phyloP scores from a whole-genome alignment of 2,888 invertebrate species.

The Synanthedon formicaeformis region DNA sequence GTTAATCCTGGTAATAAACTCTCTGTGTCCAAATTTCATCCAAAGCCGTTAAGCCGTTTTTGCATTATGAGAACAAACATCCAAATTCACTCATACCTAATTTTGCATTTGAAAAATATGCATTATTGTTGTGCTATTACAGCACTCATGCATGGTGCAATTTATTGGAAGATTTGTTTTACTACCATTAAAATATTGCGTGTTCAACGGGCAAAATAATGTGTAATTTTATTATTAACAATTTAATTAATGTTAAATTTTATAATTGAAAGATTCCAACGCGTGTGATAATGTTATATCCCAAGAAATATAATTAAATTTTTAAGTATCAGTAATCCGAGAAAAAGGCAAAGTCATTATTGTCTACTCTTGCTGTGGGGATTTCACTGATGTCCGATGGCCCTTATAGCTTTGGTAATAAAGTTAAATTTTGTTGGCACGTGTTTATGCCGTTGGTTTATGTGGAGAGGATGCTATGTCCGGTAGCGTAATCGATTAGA shows the following conservation, averaged over 20 bases:
- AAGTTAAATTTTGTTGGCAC: background rate
- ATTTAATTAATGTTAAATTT: background rate
- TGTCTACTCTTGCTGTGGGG: background rate
- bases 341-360: constrained; percentile 12
- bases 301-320: constrained; percentile 23
- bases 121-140: too few species aligned
- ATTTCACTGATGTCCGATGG: background rate
- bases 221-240: background rate
- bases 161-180: too few species aligned
- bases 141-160: too few species aligned
- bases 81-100: too few species aligned
- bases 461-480: constrained; percentile 14
- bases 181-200: too few species aligned
- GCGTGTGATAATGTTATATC: constrained; percentile 12
- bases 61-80: too few species aligned
- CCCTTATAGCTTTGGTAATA: background rate
- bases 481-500: constrained; percentile 55
- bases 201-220: too few species aligned
- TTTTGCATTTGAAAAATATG: too few species aligned
- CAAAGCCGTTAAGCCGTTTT: too few species aligned
- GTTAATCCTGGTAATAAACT: too few species aligned
- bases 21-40: too few species aligned
- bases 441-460: constrained; percentile 1
- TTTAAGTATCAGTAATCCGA: constrained; percentile 20
- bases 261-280: constrained; percentile 17